phyloP scores from a whole-genome alignment of 2,113 vertebrate genomes.

The Aptenodytes patagonicus region DNA sequence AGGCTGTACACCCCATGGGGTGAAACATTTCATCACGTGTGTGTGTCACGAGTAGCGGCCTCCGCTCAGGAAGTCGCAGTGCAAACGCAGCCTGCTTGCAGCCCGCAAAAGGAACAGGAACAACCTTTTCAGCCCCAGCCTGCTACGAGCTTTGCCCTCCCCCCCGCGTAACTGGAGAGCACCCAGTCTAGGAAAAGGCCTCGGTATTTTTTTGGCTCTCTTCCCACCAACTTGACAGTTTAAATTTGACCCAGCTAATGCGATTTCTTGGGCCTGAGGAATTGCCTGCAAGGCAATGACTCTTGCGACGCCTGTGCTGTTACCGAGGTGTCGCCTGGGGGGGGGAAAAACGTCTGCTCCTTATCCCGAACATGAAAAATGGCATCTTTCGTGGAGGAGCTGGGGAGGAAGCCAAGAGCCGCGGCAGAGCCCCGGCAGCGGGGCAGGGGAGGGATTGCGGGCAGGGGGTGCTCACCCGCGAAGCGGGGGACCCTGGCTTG shows the following conservation, averaged over 20 bases:
- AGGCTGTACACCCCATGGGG: fast-evolving
- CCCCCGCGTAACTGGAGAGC: background rate
- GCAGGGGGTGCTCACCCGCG: background rate
- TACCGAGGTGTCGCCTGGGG: background rate
- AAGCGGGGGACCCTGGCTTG: too few relatives aligned
- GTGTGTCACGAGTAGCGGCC: fast-evolving
- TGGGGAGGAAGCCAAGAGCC: background rate
- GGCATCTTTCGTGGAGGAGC: background rate
- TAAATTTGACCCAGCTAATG: background rate
- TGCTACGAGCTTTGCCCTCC: background rate
- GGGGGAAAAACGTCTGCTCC: background rate
- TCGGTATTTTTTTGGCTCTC: background rate
- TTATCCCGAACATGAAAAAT: fast-evolving
- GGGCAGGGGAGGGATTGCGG: background rate
- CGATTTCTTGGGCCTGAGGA: background rate
- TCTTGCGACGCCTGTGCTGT: background rate
- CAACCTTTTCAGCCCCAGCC: background rate
- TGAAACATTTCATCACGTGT: background rate
- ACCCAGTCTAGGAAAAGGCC: background rate
- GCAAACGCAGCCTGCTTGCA: background rate
- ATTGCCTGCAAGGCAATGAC: background rate
- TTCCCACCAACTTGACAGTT: background rate
- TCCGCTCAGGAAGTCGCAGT: background rate
- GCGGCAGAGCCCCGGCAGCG: background rate
- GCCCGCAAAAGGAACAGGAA: background rate